A percentile compares a stretch with the other conserved stretches of the same genome.
Evolutionary conservation across 2,113 vertebrate species (phyloP).

Genomic region (Anhinga rufa): DNA sequence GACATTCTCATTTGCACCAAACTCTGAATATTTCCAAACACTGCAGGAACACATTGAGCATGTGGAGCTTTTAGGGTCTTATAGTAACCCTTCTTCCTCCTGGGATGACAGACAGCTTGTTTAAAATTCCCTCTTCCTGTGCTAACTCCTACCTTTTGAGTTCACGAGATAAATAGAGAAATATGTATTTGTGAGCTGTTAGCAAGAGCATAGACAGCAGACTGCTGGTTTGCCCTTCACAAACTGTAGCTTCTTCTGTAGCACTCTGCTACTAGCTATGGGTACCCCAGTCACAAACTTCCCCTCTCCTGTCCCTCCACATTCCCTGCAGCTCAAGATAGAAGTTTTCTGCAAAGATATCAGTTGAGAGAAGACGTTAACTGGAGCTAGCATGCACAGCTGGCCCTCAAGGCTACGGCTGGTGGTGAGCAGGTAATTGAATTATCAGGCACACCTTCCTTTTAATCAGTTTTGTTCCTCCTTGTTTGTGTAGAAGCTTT

Average conservation of each 20-base stretch:
- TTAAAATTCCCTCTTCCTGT: neutral
- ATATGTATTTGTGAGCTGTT: fast-evolving
- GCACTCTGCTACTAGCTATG: neutral
- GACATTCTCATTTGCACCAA: neutral
- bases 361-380: neutral
- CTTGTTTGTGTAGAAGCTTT: neutral
- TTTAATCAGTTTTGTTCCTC: neutral
- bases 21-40: neutral
- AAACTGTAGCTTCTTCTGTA: neutral
- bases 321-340: neutral
- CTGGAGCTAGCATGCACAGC: neutral
- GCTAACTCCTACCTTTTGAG: neutral
- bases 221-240: neutral
- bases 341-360: neutral
- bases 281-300: neutral
- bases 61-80: neutral
- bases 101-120: neutral
- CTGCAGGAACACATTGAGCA: neutral
- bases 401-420: neutral
- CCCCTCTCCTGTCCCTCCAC: neutral
- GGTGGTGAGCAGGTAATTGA: neutral
- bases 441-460: slow-evolving; percentile 27
- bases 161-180: neutral
- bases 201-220: neutral
- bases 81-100: neutral